Evolutionary conservation across 2,797 vertebrate species (phyloP), one percentile per base, ranked within the genome.

Genomic region (Gila robusta): DNA sequence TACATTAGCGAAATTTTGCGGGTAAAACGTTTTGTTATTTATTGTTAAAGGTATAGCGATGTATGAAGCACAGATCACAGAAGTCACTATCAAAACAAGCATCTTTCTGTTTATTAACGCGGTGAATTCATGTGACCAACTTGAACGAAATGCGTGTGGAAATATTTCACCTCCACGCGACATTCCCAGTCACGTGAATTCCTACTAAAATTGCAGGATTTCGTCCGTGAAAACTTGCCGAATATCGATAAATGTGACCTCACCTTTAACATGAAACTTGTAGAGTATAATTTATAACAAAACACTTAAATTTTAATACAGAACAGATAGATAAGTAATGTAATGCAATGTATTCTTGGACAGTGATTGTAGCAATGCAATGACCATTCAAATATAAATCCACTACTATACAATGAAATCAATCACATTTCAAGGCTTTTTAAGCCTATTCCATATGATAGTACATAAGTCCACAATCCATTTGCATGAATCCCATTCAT

Each of bases 401-500:
- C 26, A 80, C 9, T 67, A 4, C 6, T 35, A 59, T 62, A 19
- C n/a, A 41, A 62, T 78, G 1, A 41, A 79, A 77, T 77, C 47
- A 26, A 10, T 62, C 76, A 79, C 76, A 79, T 54, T 37, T 82
- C 49, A 47, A 47, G n/a, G 26, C 70, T 82, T 82, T 70, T 72
- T 41, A 32, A 72, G 39, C 69, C 54, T 32, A 28, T 82, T 12
- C 37, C 52, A 44, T 62, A 74, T 37, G 66, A 82, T 78, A 59
- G 67, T 11, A 67, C 23, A 44, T 21, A 71, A n/a, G 28, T 23
- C 37, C 44, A 39, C 62, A 70, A 82, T 73, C 19, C 26, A 73
- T 79, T n/a, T 47, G 19, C 11, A 76, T 82, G 64, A 88, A 74
- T 67, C 78, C 56, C 70, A 76, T 78, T 74, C 59, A 67, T 82